Base-by-base conservation (phyloP, 2,113 vertebrate species). In the Polypterus senegalus region DNA sequence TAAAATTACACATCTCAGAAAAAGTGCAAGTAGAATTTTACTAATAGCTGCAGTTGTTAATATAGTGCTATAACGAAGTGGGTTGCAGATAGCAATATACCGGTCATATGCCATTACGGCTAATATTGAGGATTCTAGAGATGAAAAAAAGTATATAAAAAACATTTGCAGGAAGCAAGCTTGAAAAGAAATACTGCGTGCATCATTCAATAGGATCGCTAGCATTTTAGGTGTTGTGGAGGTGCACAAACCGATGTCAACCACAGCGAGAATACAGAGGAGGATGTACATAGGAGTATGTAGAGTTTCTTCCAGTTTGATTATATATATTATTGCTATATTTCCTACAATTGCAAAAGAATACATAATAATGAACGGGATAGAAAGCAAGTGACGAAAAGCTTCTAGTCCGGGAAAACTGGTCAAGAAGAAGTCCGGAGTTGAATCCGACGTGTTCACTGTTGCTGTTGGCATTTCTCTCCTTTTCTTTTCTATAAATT, bases 51-150 rank as follows among this genome's bases (percentile, higher is more conserved):
- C 47, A 3, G 63, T 75, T 0, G 73, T 84, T 0, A 82, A 4
- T 3, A 76, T 27, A 0, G 59, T 65, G 9, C 61, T 57, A 0
- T 75, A 80, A 4, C 60, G 57, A 59, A 83, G 60, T 0, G 82
- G 82, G 45, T 63, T 49, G 43, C 46, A 61, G 6, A 61, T 61
- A 9, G 60, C 60, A 49, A 61, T n/a, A 9, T 80, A 83, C 0
- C 76, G 66, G 67, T 82, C 79, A 0, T 80, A 72, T 0, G 79
- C 78, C 81, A 83, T 83, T 7, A 74, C 73, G n/a, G 77, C n/a
- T 6, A 77, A 59, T 8, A 78, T 3, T 1, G 71, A 72, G 1
- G 65, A 79, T 59, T 80, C 79, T 60, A 79, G 71, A 46, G 69
- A 71, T 5, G 76, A 10, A 7, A 80, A 75, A 4, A 71, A 72